phyloP scores from a whole-genome alignment of 23 tunicate species.

The Halocynthia aurantium region DNA sequence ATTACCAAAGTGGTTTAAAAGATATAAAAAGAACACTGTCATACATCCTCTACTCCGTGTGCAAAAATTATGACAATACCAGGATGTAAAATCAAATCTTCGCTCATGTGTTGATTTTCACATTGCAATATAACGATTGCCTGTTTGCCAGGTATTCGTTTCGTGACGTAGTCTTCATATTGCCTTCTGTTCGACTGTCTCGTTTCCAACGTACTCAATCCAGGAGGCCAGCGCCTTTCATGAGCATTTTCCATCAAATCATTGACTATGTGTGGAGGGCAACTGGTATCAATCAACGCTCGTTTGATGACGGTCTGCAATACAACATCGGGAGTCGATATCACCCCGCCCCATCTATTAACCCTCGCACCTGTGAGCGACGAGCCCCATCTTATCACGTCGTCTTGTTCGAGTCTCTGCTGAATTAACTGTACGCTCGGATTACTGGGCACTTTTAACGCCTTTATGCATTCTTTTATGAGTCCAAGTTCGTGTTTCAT shows the following conservation, averaged over 20 bases:
- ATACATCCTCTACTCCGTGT: conserved; percentile 43
- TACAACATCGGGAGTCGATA: conserved; percentile 43
- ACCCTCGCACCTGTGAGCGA: conserved; percentile 28
- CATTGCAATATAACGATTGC: conserved; percentile 38
- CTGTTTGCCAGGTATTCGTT: conserved; percentile 44
- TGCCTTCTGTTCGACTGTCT: conserved; percentile 26
- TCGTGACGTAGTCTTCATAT: conserved; percentile 38
- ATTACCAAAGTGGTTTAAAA: no score
- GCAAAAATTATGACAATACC: conserved; percentile 50
- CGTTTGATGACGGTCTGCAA: conserved; percentile 40
- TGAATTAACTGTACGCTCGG: conserved; percentile 17
- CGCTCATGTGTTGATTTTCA: conserved; percentile 41
- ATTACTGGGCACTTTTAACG: conserved; percentile 1
- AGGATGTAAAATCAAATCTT: conserved; percentile 40
- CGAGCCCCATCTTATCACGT: conserved; percentile 20
- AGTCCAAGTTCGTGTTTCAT: conserved; percentile 10
- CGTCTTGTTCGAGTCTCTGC: conserved; percentile 24
- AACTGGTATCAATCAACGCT: conserved; percentile 23
- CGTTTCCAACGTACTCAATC: conserved; percentile 37
- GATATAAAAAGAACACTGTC: not conserved
- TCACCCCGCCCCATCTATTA: conserved; percentile 47
- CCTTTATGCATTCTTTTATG: conserved; percentile 9
- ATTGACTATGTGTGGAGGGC: conserved; percentile 34
- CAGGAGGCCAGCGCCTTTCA: conserved; percentile 42
- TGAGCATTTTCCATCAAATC: conserved; percentile 53